Evolutionary conservation across 2,113 vertebrate genomes (phyloP).

Genomic region (Ptilorrhoa leucosticta): DNA sequence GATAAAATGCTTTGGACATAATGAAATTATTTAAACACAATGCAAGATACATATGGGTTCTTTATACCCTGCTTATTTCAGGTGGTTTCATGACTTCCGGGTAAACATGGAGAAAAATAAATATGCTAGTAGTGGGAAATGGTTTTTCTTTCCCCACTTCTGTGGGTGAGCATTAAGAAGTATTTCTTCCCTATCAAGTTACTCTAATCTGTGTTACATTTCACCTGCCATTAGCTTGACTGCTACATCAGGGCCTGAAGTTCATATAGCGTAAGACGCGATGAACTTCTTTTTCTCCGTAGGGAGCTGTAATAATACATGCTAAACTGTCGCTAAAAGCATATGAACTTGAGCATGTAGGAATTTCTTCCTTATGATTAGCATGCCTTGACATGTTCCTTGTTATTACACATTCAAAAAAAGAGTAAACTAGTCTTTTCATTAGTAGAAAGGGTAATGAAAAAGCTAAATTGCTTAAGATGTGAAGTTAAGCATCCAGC

Average conservation of each 20-base stretch:
- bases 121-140: accelerated
- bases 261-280: not conserved
- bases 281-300: not conserved
- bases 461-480: not conserved
- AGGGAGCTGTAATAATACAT: accelerated
- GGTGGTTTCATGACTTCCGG: not conserved
- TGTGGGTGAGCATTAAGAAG: not conserved
- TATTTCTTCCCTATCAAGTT: not conserved
- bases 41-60: not conserved
- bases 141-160: not conserved
- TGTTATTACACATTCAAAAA: not conserved
- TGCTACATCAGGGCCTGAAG: not conserved
- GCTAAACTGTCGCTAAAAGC: not conserved
- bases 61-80: not conserved
- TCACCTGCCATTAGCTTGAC: not conserved
- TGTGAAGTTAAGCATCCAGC: not conserved
- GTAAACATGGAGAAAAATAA: not conserved
- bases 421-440: not conserved
- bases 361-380: not conserved
- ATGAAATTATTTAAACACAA: not conserved
- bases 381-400: not conserved
- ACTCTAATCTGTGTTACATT: not conserved
- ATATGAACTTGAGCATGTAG: not conserved
- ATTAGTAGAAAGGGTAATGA: not conserved
- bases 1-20: not conserved